Evolutionary conservation across 2,113 vertebrate genomes (phyloP).

Genomic region (Tragelaphus strepsiceros): DNA sequence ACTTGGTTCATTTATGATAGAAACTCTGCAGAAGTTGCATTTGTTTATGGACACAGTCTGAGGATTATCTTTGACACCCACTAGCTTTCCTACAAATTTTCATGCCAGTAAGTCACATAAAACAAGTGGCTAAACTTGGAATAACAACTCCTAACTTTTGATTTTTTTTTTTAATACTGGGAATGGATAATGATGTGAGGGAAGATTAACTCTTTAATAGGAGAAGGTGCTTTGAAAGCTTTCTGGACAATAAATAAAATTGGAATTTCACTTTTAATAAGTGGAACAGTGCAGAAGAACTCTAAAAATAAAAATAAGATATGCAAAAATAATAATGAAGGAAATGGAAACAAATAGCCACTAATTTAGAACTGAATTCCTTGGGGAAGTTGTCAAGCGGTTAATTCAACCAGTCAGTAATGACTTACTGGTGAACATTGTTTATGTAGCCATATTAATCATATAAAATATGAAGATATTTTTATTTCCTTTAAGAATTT

Average conservation of each 20-base stretch:
- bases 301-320: conserved; percentile 6
- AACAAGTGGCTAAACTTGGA: not conserved
- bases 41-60: not conserved
- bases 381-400: not conserved
- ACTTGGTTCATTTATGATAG: not conserved
- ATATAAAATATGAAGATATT: not conserved
- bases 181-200: not conserved
- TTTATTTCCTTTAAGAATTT: not conserved
- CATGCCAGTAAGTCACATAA: not conserved
- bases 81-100: not conserved
- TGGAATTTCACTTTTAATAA: not conserved
- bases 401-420: not conserved
- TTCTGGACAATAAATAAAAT: not conserved
- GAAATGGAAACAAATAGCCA: not conserved
- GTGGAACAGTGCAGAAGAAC: not conserved
- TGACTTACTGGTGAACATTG: not conserved
- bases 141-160: not conserved
- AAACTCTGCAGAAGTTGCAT: not conserved
- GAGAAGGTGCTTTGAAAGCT: not conserved
- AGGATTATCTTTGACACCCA: not conserved
- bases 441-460: not conserved
- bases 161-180: not conserved
- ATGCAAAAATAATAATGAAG: not conserved
- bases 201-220: not conserved
- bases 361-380: conserved; percentile 20